Percentiles rank a stretch among this genome's conserved stretches.
Evolutionary conservation across 92 coral and sea anemone genomes (phyloP).

Genomic region (Plumapathes pennacea): DNA sequence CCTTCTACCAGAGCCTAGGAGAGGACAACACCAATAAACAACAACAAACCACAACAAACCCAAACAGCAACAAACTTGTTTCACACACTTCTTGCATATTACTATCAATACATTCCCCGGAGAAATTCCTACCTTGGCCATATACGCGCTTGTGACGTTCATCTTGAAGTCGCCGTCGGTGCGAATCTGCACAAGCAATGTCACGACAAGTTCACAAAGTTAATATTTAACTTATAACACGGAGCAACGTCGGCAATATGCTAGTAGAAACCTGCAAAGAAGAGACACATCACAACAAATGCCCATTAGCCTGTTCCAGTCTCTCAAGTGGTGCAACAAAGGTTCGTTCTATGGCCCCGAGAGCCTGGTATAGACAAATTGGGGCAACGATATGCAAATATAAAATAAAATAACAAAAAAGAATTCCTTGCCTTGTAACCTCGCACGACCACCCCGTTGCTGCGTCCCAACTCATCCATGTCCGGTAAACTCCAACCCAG

Average conservation of each 20-base stretch:
- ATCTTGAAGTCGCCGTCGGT: constrained; percentile 70
- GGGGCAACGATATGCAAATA: too few species aligned
- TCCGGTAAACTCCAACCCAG: constrained; percentile 94
- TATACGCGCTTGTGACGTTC: constrained; percentile 88
- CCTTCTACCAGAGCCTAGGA: constrained; percentile 86
- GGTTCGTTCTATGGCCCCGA: background rate
- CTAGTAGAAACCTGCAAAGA: too few species aligned
- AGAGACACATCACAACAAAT: too few species aligned
- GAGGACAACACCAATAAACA: background rate
- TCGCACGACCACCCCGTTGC: constrained; percentile 72
- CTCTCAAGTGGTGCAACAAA: background rate
- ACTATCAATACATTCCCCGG: background rate
- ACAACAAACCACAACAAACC: background rate
- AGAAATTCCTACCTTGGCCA: constrained; percentile 76
- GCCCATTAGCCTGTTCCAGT: too few species aligned
- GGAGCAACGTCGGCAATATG: too few species aligned
- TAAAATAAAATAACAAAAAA: too few species aligned
- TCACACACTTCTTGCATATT: background rate
- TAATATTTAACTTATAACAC: too few species aligned
- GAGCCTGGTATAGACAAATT: too few species aligned
- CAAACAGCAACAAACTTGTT: background rate
- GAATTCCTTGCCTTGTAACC: constrained; percentile 75
- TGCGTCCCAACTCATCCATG: constrained; percentile 94
- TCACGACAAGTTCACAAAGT: too few species aligned
- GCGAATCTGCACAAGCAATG: constrained; percentile 57